Evolutionary conservation across 1,140 invertebrate species (phyloP).

Genomic region (Prorops nasuta): DNA sequence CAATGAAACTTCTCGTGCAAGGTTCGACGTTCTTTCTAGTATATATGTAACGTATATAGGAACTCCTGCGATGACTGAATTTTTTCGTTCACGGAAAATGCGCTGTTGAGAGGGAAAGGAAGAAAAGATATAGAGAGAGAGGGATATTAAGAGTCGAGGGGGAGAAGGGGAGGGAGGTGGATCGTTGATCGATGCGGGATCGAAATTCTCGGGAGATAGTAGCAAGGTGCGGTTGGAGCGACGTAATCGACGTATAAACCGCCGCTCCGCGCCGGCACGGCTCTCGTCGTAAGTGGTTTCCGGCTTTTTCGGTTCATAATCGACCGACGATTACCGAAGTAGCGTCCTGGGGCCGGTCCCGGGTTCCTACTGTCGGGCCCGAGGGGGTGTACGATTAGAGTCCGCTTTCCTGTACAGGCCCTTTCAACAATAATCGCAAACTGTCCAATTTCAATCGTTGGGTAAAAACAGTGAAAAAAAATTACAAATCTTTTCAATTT

Average conservation of each 20-base stretch:
- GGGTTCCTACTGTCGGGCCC: slow-evolving; percentile 49
- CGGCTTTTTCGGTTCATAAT: slow-evolving; percentile 57
- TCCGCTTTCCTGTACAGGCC: slow-evolving; percentile 34
- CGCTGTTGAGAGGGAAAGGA: slow-evolving; percentile 3
- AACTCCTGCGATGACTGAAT: too few relatives aligned
- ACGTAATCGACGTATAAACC: slow-evolving; percentile 33
- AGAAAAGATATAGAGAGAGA: slow-evolving; percentile 19
- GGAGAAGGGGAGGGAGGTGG: slow-evolving; percentile 41
- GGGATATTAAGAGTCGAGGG: slow-evolving; percentile 13
- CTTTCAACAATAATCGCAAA: slow-evolving; percentile 28
- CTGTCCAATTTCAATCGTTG: too few relatives aligned
- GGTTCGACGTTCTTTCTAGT: too few relatives aligned
- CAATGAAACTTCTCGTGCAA: too few relatives aligned
- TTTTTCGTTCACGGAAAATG: too few relatives aligned
- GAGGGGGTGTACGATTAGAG: slow-evolving; percentile 41
- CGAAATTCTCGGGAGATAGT: slow-evolving; percentile 15
- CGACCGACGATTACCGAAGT: slow-evolving; percentile 49
- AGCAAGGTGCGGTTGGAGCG: slow-evolving; percentile 31
- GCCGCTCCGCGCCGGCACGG: slow-evolving; percentile 30
- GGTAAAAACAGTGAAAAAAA: too few relatives aligned
- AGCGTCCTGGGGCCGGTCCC: slow-evolving; percentile 44
- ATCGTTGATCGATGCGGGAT: slow-evolving; percentile 31
- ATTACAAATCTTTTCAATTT: too few relatives aligned
- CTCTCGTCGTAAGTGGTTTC: slow-evolving; percentile 56
- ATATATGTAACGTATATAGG: too few relatives aligned